Evolutionary conservation across 2,888 invertebrate genomes (phyloP).

Genomic region (Steinernema hermaphroditum): DNA sequence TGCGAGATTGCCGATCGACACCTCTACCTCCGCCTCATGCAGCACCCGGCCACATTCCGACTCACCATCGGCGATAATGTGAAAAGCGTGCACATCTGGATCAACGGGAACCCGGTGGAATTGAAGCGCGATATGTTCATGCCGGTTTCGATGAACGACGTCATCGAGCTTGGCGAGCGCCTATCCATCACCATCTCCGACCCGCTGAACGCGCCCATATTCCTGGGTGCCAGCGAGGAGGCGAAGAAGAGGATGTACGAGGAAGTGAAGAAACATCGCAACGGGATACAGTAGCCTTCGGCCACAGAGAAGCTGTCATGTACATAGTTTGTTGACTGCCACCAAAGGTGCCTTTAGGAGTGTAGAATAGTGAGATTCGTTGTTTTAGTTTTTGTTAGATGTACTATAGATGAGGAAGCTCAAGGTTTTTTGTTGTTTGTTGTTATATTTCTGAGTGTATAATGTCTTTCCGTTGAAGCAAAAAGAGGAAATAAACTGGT

Average conservation of each 20-base stretch:
- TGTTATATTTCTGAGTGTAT: background rate
- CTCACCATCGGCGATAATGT: slow-evolving; percentile 4
- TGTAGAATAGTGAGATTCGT: background rate
- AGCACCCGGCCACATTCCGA: slow-evolving; percentile 17
- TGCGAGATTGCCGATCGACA: slow-evolving; percentile 11
- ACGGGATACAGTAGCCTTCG: background rate
- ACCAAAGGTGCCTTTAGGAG: background rate
- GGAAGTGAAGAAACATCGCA: slow-evolving; percentile 4
- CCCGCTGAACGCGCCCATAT: slow-evolving; percentile 3
- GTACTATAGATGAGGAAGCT: background rate
- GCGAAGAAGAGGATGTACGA: slow-evolving; percentile 15
- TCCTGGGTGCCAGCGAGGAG: slow-evolving; percentile 10
- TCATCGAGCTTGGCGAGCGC: slow-evolving; percentile 21
- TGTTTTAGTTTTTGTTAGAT: background rate
- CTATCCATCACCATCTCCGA: slow-evolving; percentile 14
- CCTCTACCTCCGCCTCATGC: slow-evolving; percentile 17
- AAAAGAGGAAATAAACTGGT: too few species aligned
- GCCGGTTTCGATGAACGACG: slow-evolving; percentile 23
- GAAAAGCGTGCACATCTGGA: slow-evolving; percentile 6
- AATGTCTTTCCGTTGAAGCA: too few species aligned
- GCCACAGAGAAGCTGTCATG: background rate
- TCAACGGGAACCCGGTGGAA: slow-evolving; percentile 15
- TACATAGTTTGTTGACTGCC: slow-evolving; percentile 16
- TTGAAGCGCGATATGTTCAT: slow-evolving; percentile 19
- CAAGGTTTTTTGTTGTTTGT: slow-evolving; percentile 4